Conservation (phyloP, 1,140 invertebrate genomes). For the Heliothis virescens region DNA sequence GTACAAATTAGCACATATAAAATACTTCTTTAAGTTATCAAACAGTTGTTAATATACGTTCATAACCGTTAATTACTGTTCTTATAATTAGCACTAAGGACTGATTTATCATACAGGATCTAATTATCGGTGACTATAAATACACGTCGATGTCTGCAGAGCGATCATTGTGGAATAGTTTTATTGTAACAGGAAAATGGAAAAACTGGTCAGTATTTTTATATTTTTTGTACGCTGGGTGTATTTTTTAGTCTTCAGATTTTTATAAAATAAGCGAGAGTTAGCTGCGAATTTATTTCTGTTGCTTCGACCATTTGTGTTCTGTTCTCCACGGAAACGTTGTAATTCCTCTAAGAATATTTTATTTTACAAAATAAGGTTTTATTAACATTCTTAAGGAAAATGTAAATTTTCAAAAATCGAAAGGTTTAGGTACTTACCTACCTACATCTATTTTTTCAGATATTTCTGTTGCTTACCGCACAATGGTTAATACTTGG, state of each 20-base stretch:
- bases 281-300: background rate
- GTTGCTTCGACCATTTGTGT: background rate
- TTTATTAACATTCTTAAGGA: too few species aligned
- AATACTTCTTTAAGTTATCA: too few species aligned
- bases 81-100: constrained; percentile 22
- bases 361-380: too few species aligned
- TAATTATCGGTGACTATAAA: constrained; percentile 16
- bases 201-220: constrained; percentile 5
- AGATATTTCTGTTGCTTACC: background rate
- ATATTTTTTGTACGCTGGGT: background rate
- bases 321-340: too few species aligned
- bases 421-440: too few species aligned
- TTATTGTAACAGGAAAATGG: background rate
- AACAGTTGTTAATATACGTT: background rate
- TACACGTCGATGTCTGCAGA: background rate
- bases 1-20: too few species aligned
- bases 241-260: background rate
- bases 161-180: background rate
- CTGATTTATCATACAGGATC: background rate
- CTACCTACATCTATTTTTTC: background rate
- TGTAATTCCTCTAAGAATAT: background rate
- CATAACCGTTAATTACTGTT: constrained; percentile 16
- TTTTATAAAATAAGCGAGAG: background rate
- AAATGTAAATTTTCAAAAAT: too few species aligned
- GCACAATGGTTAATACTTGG: background rate